Evolutionary conservation across 1,140 invertebrate genomes (phyloP).

Genomic region (Meteorus sp.): DNA sequence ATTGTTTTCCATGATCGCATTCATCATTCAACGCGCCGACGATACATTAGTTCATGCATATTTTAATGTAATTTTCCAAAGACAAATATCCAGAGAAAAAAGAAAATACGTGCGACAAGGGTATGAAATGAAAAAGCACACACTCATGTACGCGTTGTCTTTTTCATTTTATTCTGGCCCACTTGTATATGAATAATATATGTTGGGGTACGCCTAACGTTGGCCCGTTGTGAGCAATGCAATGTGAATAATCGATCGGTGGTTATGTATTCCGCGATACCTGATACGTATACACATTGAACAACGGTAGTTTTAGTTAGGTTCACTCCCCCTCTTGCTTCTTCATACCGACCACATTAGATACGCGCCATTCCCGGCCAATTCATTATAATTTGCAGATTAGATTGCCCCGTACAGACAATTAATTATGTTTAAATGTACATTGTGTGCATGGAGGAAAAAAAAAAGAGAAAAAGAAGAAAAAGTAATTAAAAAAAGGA

Average conservation of each 20-base stretch:
- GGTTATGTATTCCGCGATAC: conserved; percentile 7
- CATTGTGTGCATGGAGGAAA: neutral
- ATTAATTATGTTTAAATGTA: conserved; percentile 18
- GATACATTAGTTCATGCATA: too few relatives aligned
- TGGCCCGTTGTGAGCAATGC: neutral
- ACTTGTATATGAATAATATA: conserved; percentile 12
- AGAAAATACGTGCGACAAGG: neutral
- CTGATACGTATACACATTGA: conserved; percentile 15
- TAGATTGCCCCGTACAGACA: neutral
- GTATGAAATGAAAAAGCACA: neutral
- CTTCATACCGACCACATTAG: too few relatives aligned
- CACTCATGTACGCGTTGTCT: too few relatives aligned
- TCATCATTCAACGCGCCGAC: too few relatives aligned
- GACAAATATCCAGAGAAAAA: neutral
- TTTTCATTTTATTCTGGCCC: neutral
- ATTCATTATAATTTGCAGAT: conserved; percentile 20
- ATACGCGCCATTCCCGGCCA: neutral
- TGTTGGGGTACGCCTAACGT: neutral
- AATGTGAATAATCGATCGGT: conserved; percentile 8
- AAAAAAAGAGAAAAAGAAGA: conserved; percentile 9
- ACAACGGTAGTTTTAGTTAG: too few relatives aligned
- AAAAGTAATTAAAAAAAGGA: conserved; percentile 1
- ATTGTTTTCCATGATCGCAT: too few relatives aligned
- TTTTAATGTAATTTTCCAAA: too few relatives aligned
- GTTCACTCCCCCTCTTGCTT: too few relatives aligned